Percentiles rank a stretch among this genome's conserved stretches.
Conservation (phyloP, 1,140 invertebrate genomes). For the Drosophila bocki region DNA sequence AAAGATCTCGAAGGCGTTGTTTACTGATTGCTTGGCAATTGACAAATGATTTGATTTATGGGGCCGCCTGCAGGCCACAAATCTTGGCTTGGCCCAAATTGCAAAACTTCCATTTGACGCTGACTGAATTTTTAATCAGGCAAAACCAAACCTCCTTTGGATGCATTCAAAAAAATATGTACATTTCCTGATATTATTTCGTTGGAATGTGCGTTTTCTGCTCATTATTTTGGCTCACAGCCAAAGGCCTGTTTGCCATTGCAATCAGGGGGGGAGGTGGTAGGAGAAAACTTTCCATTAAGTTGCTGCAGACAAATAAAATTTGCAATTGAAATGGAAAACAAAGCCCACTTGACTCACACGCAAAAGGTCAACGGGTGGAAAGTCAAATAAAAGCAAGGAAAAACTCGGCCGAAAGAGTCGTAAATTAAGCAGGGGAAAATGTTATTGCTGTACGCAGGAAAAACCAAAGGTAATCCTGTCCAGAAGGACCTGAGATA, state of each 20-base stretch:
- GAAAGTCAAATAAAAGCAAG: slow-evolving; percentile 29
- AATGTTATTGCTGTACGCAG: slow-evolving; percentile 4
- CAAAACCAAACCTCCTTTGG: slow-evolving; percentile 3
- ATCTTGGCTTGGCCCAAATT: slow-evolving; percentile 73
- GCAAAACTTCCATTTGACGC: slow-evolving; percentile 65
- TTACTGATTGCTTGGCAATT: slow-evolving; percentile 35
- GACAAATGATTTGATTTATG: slow-evolving; percentile 59
- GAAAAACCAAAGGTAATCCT: slow-evolving; percentile 36
- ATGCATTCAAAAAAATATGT: slow-evolving; percentile 38
- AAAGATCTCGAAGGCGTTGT: slow-evolving; percentile 40
- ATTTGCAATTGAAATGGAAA: slow-evolving; percentile 62
- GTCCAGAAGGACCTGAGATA: slow-evolving; percentile 21
- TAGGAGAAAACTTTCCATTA: slow-evolving; percentile 62
- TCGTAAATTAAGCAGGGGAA: slow-evolving; percentile 38
- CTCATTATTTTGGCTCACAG: slow-evolving; percentile 58
- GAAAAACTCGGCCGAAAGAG: slow-evolving; percentile 23
- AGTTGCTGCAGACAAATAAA: slow-evolving; percentile 36
- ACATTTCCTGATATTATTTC: slow-evolving; percentile 57
- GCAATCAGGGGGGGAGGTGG: slow-evolving; percentile 2
- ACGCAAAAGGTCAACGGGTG: slow-evolving; percentile 58
- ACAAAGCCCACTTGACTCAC: slow-evolving; percentile 64
- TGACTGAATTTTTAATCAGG: slow-evolving; percentile 68
- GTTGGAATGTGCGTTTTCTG: slow-evolving; percentile 21
- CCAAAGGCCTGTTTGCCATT: slow-evolving; percentile 51
- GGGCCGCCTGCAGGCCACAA: slow-evolving; percentile 46